phyloP scores from a whole-genome alignment of 2,113 vertebrate species.

The Polypterus bichir region DNA sequence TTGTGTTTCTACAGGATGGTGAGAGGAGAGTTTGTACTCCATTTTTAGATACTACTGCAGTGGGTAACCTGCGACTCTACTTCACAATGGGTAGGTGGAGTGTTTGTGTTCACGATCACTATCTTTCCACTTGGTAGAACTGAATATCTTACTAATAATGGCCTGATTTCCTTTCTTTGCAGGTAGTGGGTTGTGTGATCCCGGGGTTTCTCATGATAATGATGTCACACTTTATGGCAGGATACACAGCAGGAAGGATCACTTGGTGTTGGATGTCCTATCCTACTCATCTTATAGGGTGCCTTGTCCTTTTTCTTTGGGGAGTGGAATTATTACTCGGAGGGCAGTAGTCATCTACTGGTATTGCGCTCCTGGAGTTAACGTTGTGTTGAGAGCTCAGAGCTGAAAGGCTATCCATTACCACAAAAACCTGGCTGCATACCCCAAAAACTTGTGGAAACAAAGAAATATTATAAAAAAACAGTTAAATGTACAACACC shows the following conservation, averaged over 20 bases:
- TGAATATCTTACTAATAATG: no score
- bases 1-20: constrained; percentile 78
- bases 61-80: constrained; percentile 87
- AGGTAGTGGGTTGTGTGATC: constrained; percentile 78
- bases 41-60: constrained; percentile 77
- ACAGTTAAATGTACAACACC: no score
- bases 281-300: constrained; percentile 86
- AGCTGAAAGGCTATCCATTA: no score
- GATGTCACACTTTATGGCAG: constrained; percentile 73
- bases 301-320: constrained; percentile 10
- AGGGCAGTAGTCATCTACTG: neutral
- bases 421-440: no score
- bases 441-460: no score
- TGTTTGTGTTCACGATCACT: neutral
- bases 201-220: constrained; percentile 81
- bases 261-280: constrained; percentile 65
- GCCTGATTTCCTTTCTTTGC: constrained; percentile 8
- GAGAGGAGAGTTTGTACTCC: constrained; percentile 83
- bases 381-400: no score
- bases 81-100: constrained; percentile 76
- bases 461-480: no score
- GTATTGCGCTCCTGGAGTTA: no score
- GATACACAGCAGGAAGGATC: constrained; percentile 70
- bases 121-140: no score
- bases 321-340: neutral